Percentiles rank a stretch among this genome's conserved stretches.
Evolutionary conservation across 2,888 invertebrate genomes (phyloP).

Genomic region (Notodonta dromedarius): DNA sequence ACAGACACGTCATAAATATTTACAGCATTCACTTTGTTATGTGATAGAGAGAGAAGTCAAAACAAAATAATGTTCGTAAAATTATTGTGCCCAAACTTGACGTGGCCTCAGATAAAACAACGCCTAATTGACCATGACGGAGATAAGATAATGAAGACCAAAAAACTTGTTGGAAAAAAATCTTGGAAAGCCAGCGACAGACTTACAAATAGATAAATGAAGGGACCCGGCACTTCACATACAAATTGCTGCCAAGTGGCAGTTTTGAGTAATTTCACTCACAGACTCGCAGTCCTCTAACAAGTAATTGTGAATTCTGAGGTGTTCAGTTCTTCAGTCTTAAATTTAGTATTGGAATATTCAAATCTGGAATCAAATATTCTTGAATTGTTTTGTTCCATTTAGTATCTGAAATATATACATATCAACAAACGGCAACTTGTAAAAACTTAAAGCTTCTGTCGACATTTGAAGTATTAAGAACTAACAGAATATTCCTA

Average conservation of each 20-base stretch:
- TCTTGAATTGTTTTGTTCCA: too few relatives aligned
- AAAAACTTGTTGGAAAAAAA: background rate
- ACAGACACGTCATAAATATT: background rate
- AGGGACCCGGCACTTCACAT: conserved; percentile 36
- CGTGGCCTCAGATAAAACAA: background rate
- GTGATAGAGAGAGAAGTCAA: background rate
- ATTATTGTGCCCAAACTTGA: background rate
- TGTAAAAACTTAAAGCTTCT: too few relatives aligned
- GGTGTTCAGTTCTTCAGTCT: conserved; percentile 29
- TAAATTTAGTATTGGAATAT: conserved; percentile 11
- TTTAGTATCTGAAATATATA: too few relatives aligned
- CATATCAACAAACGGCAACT: too few relatives aligned
- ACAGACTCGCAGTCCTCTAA: conserved; percentile 37
- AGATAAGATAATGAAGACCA: conserved; percentile 4
- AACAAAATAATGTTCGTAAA: background rate
- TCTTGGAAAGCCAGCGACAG: background rate
- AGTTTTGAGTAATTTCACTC: conserved; percentile 47
- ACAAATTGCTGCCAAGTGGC: conserved; percentile 52
- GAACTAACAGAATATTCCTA: too few relatives aligned
- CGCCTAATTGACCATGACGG: conserved; percentile 3
- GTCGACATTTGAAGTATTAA: too few relatives aligned
- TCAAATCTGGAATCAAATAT: too few relatives aligned
- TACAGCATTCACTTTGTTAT: background rate
- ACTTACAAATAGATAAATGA: conserved; percentile 30
- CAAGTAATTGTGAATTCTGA: conserved; percentile 12